Evolutionary conservation across 2,888 invertebrate species (phyloP).

Genomic region (Toxonevra muliebris): DNA sequence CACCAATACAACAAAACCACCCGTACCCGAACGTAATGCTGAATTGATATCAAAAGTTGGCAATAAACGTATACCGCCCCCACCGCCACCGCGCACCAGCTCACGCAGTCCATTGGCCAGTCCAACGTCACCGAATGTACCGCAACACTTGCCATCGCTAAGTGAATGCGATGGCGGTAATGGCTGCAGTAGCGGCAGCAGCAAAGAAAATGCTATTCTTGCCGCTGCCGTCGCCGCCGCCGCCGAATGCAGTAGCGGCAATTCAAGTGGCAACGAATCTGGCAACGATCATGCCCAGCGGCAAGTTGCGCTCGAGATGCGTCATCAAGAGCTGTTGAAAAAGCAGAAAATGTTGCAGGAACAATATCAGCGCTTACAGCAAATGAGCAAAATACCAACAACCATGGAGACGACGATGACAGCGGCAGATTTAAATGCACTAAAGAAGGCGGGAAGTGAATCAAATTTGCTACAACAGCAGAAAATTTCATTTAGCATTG

Average conservation of each 20-base stretch:
- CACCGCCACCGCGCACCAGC: conserved; percentile 91
- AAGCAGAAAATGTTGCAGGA: conserved; percentile 91
- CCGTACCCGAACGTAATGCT: conserved; percentile 83
- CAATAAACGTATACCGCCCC: conserved; percentile 83
- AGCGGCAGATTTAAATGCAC: conserved; percentile 39
- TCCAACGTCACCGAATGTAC: conserved; percentile 78
- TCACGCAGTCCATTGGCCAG: conserved; percentile 88
- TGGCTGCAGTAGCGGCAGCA: conserved; percentile 42
- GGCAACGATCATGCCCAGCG: conserved; percentile 77
- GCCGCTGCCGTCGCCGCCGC: conserved; percentile 54
- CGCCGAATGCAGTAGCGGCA: conserved; percentile 65
- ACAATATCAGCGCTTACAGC: conserved; percentile 89
- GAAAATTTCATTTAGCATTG: conserved; percentile 18
- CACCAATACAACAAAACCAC: conserved; percentile 71
- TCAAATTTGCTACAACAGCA: conserved; percentile 85
- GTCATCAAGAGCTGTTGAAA: conserved; percentile 87
- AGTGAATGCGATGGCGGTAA: conserved; percentile 54
- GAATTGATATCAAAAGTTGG: conserved; percentile 78
- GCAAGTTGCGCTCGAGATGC: conserved; percentile 82
- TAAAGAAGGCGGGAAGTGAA: conserved; percentile 90
- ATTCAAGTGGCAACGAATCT: conserved; percentile 80
- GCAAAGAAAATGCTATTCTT: conserved; percentile 52
- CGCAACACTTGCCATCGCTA: conserved; percentile 68
- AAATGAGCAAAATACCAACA: conserved; percentile 79
- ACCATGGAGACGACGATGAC: conserved; percentile 52